Base-by-base conservation (phyloP, 2,888 invertebrate species). In the Brenthis ino region DNA sequence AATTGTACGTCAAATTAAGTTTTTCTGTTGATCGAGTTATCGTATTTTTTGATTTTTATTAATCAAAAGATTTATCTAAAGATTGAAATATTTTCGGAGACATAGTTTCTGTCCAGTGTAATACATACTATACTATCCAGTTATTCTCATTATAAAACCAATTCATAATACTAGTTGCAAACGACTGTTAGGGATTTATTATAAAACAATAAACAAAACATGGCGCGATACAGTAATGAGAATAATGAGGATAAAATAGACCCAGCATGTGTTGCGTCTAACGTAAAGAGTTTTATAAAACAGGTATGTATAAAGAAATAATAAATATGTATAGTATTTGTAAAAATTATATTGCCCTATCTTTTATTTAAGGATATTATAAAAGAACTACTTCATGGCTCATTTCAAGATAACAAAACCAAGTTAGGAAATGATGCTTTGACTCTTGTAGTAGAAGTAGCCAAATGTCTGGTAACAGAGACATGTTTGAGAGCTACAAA, bases 371-470 rank as follows among this genome's bases (percentile, higher is more conserved):
- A 94, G 94, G 93, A 94, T 72, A 81, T 93, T 11, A 89, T 94
- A 67, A 94, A 93, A 79, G 94, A 94, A 74, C 83, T 92, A 6
- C 75, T 94, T 3, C 91, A 93, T 76, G 86, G 88, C 43, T 89
- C 93, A 54, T 94, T 93, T 76, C 85, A 88, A 79, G 94, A 94
- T 77, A 86, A 92, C 73, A 94, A 94, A 80, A 93, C 89, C 2
- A 94, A 94, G 80, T 84, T 94, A 43, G 90, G 89, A 11, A 94
- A 94, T 70, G 94, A 94, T 74, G 89, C 93, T 1, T 77, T 94
- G 57, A 89, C 88, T n/a, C 77, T 94, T 50, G 86, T 94, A 13
- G 74, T 76, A 12, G 94, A 94, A 78, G 84, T 94, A 47, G 87
- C 91, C 3, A 94, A 94, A 79, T 88, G 90, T 70, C 78, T 94